A percentile compares a stretch with the other conserved stretches of the same genome.
Evolutionary conservation across 2,888 invertebrate species (phyloP).

Genomic region (Odontocerum albicorne): DNA sequence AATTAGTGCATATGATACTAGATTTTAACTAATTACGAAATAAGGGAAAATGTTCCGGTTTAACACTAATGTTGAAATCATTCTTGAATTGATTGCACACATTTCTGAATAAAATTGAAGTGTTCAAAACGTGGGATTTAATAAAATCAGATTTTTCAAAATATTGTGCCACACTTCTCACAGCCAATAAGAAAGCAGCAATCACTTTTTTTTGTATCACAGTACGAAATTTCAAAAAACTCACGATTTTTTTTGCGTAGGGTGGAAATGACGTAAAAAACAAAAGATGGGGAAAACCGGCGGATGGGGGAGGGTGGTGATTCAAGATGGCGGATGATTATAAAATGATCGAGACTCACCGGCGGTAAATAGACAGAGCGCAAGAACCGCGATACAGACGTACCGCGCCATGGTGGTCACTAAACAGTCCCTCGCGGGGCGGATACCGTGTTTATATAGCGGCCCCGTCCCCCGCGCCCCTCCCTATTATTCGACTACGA

Average conservation of each 20-base stretch:
- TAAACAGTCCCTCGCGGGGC: constrained; percentile 60
- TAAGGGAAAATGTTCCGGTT: no score
- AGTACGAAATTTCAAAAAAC: background rate
- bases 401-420: constrained; percentile 62
- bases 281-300: constrained; percentile 11
- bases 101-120: no score
- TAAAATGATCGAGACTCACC: constrained; percentile 49
- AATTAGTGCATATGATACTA: no score
- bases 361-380: constrained; percentile 59
- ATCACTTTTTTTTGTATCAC: constrained; percentile 7
- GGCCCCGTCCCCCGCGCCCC: constrained; percentile 57
- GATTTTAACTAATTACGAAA: no score
- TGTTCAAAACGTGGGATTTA: no score
- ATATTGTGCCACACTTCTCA: no score
- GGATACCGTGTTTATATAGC: constrained; percentile 57
- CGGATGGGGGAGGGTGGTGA: constrained; percentile 9
- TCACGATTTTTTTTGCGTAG: background rate
- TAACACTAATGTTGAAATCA: no score
- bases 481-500: constrained; percentile 54
- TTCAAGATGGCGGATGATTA: constrained; percentile 26
- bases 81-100: no score
- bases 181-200: constrained; percentile 6
- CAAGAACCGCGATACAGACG: constrained; percentile 60
- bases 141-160: no score
- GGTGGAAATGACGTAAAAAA: background rate